Evolutionary conservation across 2,888 invertebrate species (phyloP), one percentile per base, ranked within the genome.

Genomic region (Elegia similella): DNA sequence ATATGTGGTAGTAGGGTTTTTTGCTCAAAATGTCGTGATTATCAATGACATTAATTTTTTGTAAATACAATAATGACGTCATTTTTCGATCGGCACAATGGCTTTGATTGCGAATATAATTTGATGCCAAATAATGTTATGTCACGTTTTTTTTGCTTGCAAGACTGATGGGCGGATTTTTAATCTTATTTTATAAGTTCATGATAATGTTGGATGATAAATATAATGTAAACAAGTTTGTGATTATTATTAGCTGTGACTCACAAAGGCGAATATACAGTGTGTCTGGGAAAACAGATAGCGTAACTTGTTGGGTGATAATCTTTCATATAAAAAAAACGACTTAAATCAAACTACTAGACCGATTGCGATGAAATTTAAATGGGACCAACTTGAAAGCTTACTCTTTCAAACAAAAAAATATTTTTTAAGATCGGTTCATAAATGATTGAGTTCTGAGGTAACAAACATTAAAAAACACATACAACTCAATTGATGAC

Each of bases 21-120:
- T 46, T 46, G 32, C 30, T 0, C 10, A 17, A 50, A 32, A 16
- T 50, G 34, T 34, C 76, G 79, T 75, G 69, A 82, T 76, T 82
- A 78, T 79, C 80, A 86, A 86, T 88, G 89, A 88, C 88, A 89
- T 81, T 80, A 78, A 84, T 84, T 80, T 80, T 78, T 73, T 77
- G 72, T 81, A 74, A 82, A 84, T 82, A 79, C 65, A 68, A 17
- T 32, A 30, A 44, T 55, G 42, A 54, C 54, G 59, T 50, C 50
- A 57, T 61, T 47, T 58, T 62, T 55, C 54, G 58, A 43, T 48
- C 59, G 59, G 52, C n/a, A 43, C 54, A 57, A 58, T 59, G 54
- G 60, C 52, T 42, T 47, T 23, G 23, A 13, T 42, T 16, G 52
- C 42, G 16, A 15, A 38, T 38, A 38, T 38, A 38, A 38, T 38